Conservation (phyloP, 2,888 invertebrate species). For the Priocnemis perturbator region DNA sequence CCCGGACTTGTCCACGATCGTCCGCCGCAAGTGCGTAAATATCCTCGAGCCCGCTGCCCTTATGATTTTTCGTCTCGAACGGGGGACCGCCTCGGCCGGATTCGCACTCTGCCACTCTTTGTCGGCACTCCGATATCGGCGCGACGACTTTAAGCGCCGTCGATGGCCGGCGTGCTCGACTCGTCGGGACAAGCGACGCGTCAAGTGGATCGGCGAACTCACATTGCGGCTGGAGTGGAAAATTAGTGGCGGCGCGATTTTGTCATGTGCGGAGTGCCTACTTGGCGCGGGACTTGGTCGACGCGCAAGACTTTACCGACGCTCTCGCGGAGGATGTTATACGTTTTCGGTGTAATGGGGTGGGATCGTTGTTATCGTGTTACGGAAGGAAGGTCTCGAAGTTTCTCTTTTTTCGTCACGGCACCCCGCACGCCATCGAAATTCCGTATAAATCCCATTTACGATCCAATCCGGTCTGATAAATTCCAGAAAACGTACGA, state of each 20-base stretch:
- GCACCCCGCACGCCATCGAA: conserved; percentile 20
- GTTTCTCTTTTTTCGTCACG: conserved; percentile 28
- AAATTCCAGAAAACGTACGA: conserved; percentile 68
- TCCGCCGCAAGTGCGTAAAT: conserved; percentile 59
- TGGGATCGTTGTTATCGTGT: too few species aligned
- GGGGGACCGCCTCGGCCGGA: neutral
- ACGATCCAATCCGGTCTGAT: conserved; percentile 63
- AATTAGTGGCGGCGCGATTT: too few species aligned
- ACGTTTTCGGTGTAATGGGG: too few species aligned
- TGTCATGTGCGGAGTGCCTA: too few species aligned
- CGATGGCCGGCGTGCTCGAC: too few species aligned
- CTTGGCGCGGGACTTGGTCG: too few species aligned
- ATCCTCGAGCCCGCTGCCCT: conserved; percentile 47
- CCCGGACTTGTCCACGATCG: conserved; percentile 31
- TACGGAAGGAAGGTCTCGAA: too few species aligned
- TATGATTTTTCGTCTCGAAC: neutral
- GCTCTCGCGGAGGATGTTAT: too few species aligned
- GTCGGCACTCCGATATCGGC: neutral
- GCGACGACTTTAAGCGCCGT: neutral
- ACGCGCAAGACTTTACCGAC: too few species aligned
- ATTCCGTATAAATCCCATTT: conserved; percentile 56
- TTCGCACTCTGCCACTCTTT: neutral
- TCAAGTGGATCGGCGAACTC: too few species aligned
- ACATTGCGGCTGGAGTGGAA: too few species aligned
- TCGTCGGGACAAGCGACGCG: too few species aligned